These are phyloP conservation scores for Eptesicus fuscus DNA, from an alignment of 2,113 vertebrate genomes.

Conservation along the genomic window DNA sequence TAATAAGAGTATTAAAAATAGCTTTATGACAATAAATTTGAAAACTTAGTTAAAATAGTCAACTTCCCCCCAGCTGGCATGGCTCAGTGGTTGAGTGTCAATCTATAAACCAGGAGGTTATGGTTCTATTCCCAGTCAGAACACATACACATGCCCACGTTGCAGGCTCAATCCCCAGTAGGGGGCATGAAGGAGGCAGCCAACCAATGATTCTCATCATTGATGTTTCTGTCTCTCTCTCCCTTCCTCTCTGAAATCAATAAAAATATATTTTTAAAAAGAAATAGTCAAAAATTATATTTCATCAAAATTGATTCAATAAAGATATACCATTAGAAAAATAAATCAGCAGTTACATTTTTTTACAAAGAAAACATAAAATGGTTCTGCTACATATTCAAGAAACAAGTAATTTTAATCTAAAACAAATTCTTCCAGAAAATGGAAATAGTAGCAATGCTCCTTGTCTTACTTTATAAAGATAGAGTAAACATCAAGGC, in stretches of 20 bases:
- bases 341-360: background rate
- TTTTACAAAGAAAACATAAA: background rate
- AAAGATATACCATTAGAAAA: background rate
- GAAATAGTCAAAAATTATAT: background rate
- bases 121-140: too few species aligned
- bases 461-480: background rate
- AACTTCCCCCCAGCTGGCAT: background rate
- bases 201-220: too few species aligned
- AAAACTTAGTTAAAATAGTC: background rate
- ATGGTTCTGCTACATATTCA: conserved; percentile 4
- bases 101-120: too few species aligned
- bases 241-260: too few species aligned
- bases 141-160: too few species aligned
- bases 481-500: background rate
- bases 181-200: too few species aligned
- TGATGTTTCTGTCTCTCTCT: too few species aligned
- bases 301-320: background rate
- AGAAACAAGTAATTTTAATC: background rate
- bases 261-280: too few species aligned
- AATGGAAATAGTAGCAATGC: background rate
- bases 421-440: background rate
- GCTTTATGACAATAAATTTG: background rate
- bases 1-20: background rate
- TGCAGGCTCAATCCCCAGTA: too few species aligned
- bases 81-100: too few species aligned